Evolutionary conservation across 2,888 invertebrate genomes (phyloP).

Genomic region (Heliconius erato): DNA sequence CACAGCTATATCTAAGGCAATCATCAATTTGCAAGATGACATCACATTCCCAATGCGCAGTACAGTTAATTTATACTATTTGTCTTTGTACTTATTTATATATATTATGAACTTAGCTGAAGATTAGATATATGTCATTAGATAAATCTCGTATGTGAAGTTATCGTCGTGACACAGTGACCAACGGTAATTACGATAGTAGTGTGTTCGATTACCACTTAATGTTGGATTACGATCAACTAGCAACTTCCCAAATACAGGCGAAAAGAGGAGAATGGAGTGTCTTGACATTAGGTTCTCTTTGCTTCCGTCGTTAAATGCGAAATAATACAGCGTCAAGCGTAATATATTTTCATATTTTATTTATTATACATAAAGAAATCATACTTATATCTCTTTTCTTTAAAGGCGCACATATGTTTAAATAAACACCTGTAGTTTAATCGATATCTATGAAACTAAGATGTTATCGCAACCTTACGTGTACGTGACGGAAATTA

Average conservation of each 20-base stretch:
- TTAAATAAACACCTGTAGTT: slow-evolving; percentile 16
- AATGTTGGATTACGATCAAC: not conserved
- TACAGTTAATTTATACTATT: slow-evolving; percentile 36
- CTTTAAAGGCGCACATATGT: not conserved
- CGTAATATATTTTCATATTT: too few relatives aligned
- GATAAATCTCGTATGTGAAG: not conserved
- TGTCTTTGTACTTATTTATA: slow-evolving; percentile 4
- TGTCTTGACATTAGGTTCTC: too few relatives aligned
- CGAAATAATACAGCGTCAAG: too few relatives aligned
- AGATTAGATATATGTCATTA: slow-evolving; percentile 19
- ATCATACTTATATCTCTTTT: not conserved
- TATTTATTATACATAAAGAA: not conserved
- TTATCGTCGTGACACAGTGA: not conserved
- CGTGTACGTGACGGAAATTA: not conserved
- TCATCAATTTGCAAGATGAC: slow-evolving; percentile 39
- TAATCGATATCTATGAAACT: not conserved
- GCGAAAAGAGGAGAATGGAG: not conserved
- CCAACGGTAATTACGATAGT: not conserved
- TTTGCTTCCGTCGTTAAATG: too few relatives aligned
- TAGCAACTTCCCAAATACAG: not conserved
- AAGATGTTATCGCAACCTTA: not conserved
- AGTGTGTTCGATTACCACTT: not conserved
- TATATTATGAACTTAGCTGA: not conserved
- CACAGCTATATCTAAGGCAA: not conserved
- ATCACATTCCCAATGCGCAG: slow-evolving; percentile 43